phyloP scores from a whole-genome alignment of 2,797 vertebrate species.

The Rhinogobio ventralis region DNA sequence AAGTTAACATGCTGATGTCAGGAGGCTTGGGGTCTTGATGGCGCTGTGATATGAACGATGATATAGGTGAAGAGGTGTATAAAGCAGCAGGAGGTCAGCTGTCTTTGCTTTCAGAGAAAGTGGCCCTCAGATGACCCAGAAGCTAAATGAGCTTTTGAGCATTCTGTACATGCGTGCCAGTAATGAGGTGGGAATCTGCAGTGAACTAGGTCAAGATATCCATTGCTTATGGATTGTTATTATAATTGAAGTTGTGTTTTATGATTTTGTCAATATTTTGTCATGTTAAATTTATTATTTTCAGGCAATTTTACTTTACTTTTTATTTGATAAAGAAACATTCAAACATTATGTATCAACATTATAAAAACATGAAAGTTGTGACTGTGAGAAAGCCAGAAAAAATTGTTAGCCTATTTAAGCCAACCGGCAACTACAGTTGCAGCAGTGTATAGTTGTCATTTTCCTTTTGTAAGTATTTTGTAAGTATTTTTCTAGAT shows the following conservation, averaged over 20 bases:
- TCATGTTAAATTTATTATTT: neutral
- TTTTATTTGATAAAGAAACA: too few relatives aligned
- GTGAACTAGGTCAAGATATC: conserved; percentile 16
- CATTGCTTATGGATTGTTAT: conserved; percentile 4
- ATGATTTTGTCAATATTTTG: neutral
- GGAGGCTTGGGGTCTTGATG: neutral
- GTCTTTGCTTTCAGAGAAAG: conserved; percentile 8
- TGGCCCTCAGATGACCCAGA: neutral
- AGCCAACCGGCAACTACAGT: too few relatives aligned
- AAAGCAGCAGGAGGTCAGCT: conserved; percentile 32
- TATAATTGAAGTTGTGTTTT: neutral
- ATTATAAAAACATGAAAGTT: neutral
- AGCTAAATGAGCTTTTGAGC: conserved; percentile 27
- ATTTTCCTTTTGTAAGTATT: too few relatives aligned
- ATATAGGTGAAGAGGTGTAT: conserved; percentile 1
- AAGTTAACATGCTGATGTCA: conserved; percentile 5
- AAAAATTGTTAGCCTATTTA: too few relatives aligned
- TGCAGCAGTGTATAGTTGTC: too few relatives aligned
- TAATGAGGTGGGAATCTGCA: conserved; percentile 19
- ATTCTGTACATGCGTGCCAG: conserved; percentile 5
- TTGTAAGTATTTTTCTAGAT: too few relatives aligned
- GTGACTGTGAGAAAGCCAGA: neutral
- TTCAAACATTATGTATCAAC: too few relatives aligned
- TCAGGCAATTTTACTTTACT: neutral
- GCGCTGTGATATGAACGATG: neutral